Conservation (phyloP, 2,797 vertebrate genomes). For the Danio jaintianensis region DNA sequence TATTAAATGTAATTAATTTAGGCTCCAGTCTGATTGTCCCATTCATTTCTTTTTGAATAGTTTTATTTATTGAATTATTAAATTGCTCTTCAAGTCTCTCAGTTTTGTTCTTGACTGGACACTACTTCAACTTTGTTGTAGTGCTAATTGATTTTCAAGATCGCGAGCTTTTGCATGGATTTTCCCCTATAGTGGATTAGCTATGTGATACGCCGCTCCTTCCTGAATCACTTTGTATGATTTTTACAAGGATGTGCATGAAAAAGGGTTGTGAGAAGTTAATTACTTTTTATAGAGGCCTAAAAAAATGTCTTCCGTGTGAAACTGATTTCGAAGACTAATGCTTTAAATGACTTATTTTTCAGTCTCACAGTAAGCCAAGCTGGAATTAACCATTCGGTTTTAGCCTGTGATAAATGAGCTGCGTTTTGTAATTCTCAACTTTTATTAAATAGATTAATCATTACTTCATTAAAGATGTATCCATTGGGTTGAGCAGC, state of each 20-base stretch:
- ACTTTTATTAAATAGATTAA: slow-evolving; percentile 49
- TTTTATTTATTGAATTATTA: slow-evolving; percentile 27
- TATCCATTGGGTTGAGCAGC: slow-evolving; percentile 41
- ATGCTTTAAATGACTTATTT: slow-evolving; percentile 57
- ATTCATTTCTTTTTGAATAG: slow-evolving; percentile 14
- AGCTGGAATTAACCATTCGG: slow-evolving; percentile 33
- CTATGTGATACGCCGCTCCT: slow-evolving; percentile 68
- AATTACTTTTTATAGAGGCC: slow-evolving; percentile 73
- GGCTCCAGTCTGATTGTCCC: background rate
- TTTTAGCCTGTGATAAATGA: slow-evolving; percentile 42
- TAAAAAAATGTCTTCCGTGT: slow-evolving; percentile 60
- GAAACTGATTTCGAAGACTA: slow-evolving; percentile 66
- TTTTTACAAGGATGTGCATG: slow-evolving; percentile 38
- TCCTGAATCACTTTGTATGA: slow-evolving; percentile 67
- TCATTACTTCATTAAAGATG: slow-evolving; percentile 51
- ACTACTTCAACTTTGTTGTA: slow-evolving; percentile 16
- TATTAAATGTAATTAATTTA: slow-evolving; percentile 7
- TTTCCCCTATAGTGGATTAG: slow-evolving; percentile 68
- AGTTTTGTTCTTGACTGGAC: background rate
- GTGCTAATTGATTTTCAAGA: slow-evolving; percentile 69
- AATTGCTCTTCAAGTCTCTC: slow-evolving; percentile 9
- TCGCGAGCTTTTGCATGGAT: slow-evolving; percentile 70
- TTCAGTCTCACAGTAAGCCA: slow-evolving; percentile 10
- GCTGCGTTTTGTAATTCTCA: slow-evolving; percentile 36
- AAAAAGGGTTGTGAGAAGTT: slow-evolving; percentile 71